Conservation (phyloP, 2,113 vertebrate species). For the Falcunculus frontatus region DNA sequence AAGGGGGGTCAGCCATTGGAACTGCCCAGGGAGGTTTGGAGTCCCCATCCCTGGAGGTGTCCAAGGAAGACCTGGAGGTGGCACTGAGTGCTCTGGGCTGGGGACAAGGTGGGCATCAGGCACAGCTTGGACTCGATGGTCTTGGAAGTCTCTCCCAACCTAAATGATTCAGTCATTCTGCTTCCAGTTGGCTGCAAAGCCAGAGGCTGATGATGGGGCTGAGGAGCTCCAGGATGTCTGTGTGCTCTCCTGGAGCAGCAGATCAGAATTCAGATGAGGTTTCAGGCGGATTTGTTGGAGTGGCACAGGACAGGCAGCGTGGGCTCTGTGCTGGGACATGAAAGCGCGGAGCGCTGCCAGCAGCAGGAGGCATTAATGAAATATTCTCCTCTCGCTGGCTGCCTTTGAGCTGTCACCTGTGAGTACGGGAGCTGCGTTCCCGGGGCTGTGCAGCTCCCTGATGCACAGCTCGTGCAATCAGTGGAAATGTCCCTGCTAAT, state of each 20-base stretch:
- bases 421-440: not conserved
- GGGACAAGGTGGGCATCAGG: fast-evolving
- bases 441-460: not conserved
- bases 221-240: not conserved
- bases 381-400: not conserved
- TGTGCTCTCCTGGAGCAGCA: not conserved
- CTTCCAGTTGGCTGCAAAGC: not conserved
- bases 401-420: not conserved
- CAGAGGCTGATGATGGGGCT: not conserved
- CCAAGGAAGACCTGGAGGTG: not conserved
- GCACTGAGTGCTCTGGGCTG: not conserved
- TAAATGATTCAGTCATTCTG: not conserved
- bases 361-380: slow-evolving; percentile 6
- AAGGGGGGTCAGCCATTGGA: not conserved
- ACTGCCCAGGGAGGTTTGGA: not conserved
- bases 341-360: not conserved
- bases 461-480: not conserved
- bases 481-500: not conserved
- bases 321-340: not conserved
- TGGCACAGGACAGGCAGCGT: not conserved
- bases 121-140: fast-evolving
- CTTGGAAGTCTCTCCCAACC: not conserved
- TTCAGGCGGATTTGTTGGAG: not conserved
- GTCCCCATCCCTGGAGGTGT: not conserved
- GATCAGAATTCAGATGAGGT: not conserved